A percentile compares a stretch with the other conserved stretches of the same genome.
phyloP scores from a whole-genome alignment of 2,113 vertebrate genomes.

The Megalops atlanticus region DNA sequence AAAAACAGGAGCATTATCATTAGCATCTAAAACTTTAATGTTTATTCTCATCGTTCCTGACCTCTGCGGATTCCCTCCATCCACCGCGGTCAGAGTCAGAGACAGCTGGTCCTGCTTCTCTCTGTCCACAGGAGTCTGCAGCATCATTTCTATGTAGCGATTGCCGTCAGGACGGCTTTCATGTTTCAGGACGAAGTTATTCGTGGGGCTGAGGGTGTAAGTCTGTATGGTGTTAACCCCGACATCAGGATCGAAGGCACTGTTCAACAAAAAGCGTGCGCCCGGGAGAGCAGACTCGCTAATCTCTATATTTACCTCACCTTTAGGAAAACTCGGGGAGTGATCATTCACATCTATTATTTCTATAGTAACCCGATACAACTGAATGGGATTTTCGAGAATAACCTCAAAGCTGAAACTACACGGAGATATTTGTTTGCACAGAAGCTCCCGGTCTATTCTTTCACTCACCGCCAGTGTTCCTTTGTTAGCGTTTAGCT shows the following conservation, averaged over 20 bases:
- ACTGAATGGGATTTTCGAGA: slow-evolving; percentile 51
- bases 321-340: slow-evolving; percentile 37
- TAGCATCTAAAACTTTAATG: slow-evolving; percentile 39
- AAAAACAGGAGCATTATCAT: slow-evolving; percentile 50
- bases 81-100: slow-evolving; percentile 55
- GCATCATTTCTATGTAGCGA: slow-evolving; percentile 46
- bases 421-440: slow-evolving; percentile 33
- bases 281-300: slow-evolving; percentile 26
- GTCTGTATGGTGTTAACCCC: slow-evolving; percentile 44
- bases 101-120: slow-evolving; percentile 41
- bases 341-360: slow-evolving; percentile 52
- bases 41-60: slow-evolving; percentile 58
- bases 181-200: slow-evolving; percentile 40
- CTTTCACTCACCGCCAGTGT: slow-evolving; percentile 45
- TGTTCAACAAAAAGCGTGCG: slow-evolving; percentile 40
- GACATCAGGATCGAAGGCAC: slow-evolving; percentile 47
- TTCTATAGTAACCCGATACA: slow-evolving; percentile 46
- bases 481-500: slow-evolving; percentile 36
- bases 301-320: slow-evolving; percentile 48
- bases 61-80: slow-evolving; percentile 58
- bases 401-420: slow-evolving; percentile 47
- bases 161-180: slow-evolving; percentile 22
- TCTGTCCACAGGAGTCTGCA: slow-evolving; percentile 45
- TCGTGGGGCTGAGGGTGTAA: slow-evolving; percentile 41
- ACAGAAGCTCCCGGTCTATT: slow-evolving; percentile 49